These are phyloP conservation scores for Sinosuthora webbiana DNA, from an alignment of 2,113 vertebrate species.

Conservation along the genomic window DNA sequence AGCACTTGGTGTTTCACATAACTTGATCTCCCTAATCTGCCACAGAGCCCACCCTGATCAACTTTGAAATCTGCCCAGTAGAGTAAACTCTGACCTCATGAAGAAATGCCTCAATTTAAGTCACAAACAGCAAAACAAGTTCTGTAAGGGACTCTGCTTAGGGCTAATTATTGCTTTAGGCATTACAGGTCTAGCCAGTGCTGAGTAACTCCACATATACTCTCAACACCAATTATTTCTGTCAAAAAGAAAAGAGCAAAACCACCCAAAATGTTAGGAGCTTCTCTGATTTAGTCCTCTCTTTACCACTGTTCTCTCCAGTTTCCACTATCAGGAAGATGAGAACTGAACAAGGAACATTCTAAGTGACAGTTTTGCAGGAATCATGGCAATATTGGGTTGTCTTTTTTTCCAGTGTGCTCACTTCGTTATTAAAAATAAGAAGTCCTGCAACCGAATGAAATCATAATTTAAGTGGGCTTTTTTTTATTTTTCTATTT, in stretches of 20 bases:
- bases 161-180: neutral
- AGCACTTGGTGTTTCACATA: neutral
- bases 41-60: neutral
- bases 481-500: neutral
- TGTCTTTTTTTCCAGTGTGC: accelerated
- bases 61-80: neutral
- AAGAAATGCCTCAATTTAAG: neutral
- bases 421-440: neutral
- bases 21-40: neutral
- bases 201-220: neutral
- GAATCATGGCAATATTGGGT: neutral
- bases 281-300: neutral
- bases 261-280: neutral
- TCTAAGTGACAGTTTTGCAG: neutral
- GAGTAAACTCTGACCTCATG: neutral
- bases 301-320: neutral
- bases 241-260: neutral
- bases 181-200: neutral
- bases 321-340: neutral
- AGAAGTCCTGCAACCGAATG: neutral
- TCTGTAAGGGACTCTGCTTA: neutral
- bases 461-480: neutral
- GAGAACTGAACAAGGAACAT: neutral
- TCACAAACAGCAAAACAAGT: neutral
- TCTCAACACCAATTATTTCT: neutral